These are phyloP conservation scores for Rhabdornis inornatus DNA, from an alignment of 2,113 vertebrate species.

Conservation along the genomic window DNA sequence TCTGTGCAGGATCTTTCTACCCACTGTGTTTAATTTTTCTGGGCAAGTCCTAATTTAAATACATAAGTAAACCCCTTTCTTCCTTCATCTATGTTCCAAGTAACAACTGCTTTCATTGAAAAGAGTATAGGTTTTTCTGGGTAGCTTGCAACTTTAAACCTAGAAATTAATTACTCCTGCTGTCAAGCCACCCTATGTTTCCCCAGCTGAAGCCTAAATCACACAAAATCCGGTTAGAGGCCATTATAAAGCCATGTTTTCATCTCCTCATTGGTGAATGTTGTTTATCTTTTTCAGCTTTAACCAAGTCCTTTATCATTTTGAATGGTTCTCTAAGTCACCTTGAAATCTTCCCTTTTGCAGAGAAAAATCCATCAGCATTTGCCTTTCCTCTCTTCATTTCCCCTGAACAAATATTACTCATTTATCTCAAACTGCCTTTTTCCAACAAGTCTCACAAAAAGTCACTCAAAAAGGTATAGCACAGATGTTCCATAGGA, in stretches of 20 bases:
- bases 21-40: slow-evolving; percentile 16
- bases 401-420: slow-evolving; percentile 14
- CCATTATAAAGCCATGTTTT: not conserved
- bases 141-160: not conserved
- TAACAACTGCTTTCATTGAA: not conserved
- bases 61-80: not conserved
- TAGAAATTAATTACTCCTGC: slow-evolving; percentile 18
- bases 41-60: not conserved
- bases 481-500: not conserved
- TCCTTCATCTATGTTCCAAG: not conserved
- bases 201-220: not conserved
- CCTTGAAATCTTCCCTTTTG: slow-evolving; percentile 7
- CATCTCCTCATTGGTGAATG: not conserved
- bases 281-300: not conserved
- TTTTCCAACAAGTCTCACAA: not conserved
- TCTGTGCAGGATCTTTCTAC: not conserved
- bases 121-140: not conserved
- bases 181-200: not conserved
- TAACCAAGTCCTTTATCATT: not conserved
- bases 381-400: slow-evolving; percentile 13
- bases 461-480: not conserved
- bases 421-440: slow-evolving; percentile 12
- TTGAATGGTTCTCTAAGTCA: not conserved
- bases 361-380: not conserved
- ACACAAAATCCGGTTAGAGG: not conserved